These are phyloP conservation scores for Periophthalmus modestus DNA, from an alignment of 2,113 vertebrate genomes.

Conservation along the genomic window DNA sequence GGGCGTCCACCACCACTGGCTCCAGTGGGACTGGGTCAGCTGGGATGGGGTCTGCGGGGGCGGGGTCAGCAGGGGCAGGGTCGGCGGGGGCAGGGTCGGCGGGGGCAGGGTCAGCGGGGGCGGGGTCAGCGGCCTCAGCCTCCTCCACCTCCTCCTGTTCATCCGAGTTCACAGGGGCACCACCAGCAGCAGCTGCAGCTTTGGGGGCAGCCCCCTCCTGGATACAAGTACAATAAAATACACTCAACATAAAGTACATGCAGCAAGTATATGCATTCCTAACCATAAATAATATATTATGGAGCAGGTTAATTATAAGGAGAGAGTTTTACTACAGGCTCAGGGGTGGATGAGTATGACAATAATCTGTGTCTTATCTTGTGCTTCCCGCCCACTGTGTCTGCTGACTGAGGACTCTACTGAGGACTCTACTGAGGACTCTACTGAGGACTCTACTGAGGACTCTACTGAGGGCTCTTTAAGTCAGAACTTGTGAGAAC, in stretches of 20 bases:
- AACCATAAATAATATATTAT: not conserved
- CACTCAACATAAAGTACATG: not conserved
- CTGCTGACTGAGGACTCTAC: not conserved
- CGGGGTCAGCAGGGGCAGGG: not conserved
- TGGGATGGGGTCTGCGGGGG: conserved; percentile 8
- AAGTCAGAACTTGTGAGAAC: not conserved
- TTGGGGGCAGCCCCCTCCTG: conserved; percentile 46
- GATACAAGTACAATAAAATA: not conserved
- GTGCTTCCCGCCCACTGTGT: conserved; percentile 1
- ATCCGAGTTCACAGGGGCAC: conserved; percentile 68
- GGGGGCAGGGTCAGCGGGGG: conserved; percentile 32
- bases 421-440: too few species aligned
- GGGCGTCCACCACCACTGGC: conserved; percentile 30
- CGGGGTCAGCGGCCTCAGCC: conserved; percentile 51
- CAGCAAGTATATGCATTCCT: not conserved
- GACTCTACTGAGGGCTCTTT: too few species aligned
- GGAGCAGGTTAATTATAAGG: not conserved
- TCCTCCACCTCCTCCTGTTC: conserved; percentile 66
- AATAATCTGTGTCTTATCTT: not conserved
- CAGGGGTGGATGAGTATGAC: not conserved
- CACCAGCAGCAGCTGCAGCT: conserved; percentile 40
- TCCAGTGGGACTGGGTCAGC: conserved; percentile 18
- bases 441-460: not conserved
- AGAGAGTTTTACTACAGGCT: not conserved
- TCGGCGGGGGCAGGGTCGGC: conserved; percentile 23